Percentiles rank a stretch among this genome's conserved stretches.
phyloP scores from a whole-genome alignment of 2,888 invertebrate genomes.

The Melieria crassipennis region DNA sequence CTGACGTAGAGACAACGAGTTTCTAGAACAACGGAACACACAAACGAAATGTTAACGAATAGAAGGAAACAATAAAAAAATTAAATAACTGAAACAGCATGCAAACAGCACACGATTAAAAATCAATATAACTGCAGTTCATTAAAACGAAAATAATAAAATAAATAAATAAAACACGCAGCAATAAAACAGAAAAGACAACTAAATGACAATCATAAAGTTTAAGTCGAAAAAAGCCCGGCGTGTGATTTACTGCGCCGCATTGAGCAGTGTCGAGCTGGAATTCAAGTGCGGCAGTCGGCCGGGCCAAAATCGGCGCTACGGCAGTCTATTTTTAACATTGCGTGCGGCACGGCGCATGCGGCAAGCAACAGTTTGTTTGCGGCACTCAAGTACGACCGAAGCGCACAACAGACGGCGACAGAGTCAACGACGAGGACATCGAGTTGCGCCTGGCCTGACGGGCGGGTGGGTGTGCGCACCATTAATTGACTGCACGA shows the following conservation, averaged over 20 bases:
- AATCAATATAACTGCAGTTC: constrained; percentile 7
- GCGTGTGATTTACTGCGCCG: neutral
- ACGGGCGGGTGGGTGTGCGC: neutral
- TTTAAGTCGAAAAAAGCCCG: neutral
- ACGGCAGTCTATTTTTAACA: neutral
- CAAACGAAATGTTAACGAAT: neutral
- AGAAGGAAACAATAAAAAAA: neutral
- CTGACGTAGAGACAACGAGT: neutral
- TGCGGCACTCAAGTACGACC: neutral
- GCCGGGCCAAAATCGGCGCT: neutral
- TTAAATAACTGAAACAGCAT: neutral
- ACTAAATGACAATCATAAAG: neutral
- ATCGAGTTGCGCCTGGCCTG: constrained; percentile 8
- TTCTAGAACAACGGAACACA: neutral
- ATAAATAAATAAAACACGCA: neutral
- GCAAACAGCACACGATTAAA: neutral
- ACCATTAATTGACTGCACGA: neutral
- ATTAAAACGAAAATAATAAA: neutral
- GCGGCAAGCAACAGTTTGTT: neutral
- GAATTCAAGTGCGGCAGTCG: too few relatives aligned
- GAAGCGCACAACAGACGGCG: neutral
- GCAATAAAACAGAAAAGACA: neutral
- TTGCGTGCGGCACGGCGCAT: neutral
- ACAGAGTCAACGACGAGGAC: constrained; percentile 12
- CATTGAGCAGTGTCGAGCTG: too few relatives aligned